phyloP scores from a whole-genome alignment of 2,113 vertebrate genomes.

The Campylomormyrus numenius region DNA sequence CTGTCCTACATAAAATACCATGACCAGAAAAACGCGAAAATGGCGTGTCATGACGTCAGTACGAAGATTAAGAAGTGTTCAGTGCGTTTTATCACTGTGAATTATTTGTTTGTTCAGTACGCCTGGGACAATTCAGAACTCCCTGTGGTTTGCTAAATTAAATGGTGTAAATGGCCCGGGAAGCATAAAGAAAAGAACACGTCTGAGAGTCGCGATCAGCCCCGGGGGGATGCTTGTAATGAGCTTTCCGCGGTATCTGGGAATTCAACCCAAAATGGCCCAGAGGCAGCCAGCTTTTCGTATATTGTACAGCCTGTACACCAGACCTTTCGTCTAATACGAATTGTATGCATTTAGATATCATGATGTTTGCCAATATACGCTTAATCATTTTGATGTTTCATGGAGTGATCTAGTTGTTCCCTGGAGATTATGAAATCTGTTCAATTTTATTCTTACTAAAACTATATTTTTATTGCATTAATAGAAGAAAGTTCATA shows the following conservation, averaged over 20 bases:
- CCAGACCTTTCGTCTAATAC: background rate
- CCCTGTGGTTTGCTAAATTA: slow-evolving; percentile 39
- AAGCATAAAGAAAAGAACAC: slow-evolving; percentile 23
- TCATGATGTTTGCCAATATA: background rate
- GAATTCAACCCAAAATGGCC: background rate
- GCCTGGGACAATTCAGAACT: slow-evolving; percentile 22
- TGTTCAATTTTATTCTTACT: background rate
- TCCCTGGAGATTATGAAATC: background rate
- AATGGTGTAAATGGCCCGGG: slow-evolving; percentile 24
- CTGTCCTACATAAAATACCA: background rate
- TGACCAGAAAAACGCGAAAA: background rate
- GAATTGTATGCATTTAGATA: background rate
- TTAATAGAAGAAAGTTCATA: background rate
- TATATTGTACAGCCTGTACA: background rate
- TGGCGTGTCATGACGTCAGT: background rate
- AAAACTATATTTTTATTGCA: background rate
- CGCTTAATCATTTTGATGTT: background rate
- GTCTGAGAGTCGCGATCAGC: slow-evolving; percentile 12
- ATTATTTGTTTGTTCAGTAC: background rate
- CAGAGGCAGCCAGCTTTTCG: background rate
- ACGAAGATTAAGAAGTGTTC: background rate
- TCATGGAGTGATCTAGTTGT: background rate
- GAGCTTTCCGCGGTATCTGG: slow-evolving; percentile 22
- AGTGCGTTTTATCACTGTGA: background rate
- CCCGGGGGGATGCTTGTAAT: slow-evolving; percentile 28